Percentiles rank a stretch among this genome's conserved stretches.
Evolutionary conservation across 2,113 vertebrate genomes (phyloP).

Genomic region (Megalops atlanticus): DNA sequence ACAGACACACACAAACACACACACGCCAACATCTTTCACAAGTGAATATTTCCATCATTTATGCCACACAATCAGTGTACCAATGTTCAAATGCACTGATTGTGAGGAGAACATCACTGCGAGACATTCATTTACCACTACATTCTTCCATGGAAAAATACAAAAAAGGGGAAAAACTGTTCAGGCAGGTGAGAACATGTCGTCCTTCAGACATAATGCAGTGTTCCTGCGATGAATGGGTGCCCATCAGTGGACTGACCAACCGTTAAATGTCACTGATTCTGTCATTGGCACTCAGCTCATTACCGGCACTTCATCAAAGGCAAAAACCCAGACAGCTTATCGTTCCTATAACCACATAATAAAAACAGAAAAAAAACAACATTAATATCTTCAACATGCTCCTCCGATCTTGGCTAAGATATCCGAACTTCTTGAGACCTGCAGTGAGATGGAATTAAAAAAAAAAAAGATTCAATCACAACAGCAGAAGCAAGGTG

Average conservation of each 20-base stretch:
- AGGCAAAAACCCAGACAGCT: background rate
- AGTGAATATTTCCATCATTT: no score
- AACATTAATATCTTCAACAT: background rate
- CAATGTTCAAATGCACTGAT: no score
- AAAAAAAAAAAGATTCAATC: background rate
- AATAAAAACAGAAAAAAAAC: background rate
- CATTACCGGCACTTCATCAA: background rate
- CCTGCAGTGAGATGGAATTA: background rate
- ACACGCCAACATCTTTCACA: no score
- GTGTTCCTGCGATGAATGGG: background rate
- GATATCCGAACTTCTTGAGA: background rate
- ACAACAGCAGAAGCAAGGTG: no score
- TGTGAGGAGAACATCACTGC: no score
- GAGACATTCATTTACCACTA: background rate
- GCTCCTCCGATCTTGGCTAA: background rate
- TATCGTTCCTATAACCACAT: background rate
- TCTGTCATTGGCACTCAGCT: background rate
- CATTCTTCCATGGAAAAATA: background rate
- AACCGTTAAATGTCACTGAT: background rate
- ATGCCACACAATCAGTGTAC: no score
- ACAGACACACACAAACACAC: no score
- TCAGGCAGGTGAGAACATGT: background rate
- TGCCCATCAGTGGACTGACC: background rate
- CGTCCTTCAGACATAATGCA: slow-evolving; percentile 1
- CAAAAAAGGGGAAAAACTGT: background rate